Evolutionary conservation across 2,113 vertebrate species (phyloP), one percentile per base, ranked within the genome.

Genomic region (Pelecanus crispus): DNA sequence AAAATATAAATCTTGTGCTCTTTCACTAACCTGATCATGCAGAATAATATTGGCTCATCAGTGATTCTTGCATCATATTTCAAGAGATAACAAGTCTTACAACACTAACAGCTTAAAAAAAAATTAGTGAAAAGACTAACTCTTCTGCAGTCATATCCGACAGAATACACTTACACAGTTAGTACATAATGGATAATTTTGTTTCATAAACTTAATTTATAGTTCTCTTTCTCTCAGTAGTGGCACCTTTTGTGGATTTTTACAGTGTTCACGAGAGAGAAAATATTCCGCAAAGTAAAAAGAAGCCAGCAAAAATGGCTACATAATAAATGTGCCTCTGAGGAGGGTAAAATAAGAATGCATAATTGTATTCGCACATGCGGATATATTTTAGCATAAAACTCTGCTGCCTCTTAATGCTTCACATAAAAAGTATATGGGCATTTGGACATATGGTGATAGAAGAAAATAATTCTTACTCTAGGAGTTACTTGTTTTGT

Each of bases 211-310:
- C 17, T 71, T 42, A 17, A 29, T 40, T 44, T 73, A 38, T 11
- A 40, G 8, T 50, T 79, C 32, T 68, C 68, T 72, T 88, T 80
- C 29, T 77, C 52, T 45, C 34, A 52, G 10, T 66, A 42, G 29
- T 45, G 22, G 4, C 40, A 66, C 56, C 11, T 59, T 68, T 36
- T 40, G 55, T 59, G 45, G 28, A 55, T 53, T 15, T 7, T 31
- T 29, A 40, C 12, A 50, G 25, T 40, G 53, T 70, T 75, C 29
- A n/a, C 0, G 0, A 36, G 10, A 38, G 6, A 45, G 17, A 81
- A 72, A 81, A 78, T 28, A 53, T 8, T 53, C 49, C 44, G 16
- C 59, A 55, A 77, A 70, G 28, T 44, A 24, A 92, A 67, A 61
- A 62, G 5, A 68, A 73, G 28, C 17, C 53, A 61, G 49, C 3